phyloP scores from a whole-genome alignment of 2,113 vertebrate genomes.

The Caloenas nicobarica region DNA sequence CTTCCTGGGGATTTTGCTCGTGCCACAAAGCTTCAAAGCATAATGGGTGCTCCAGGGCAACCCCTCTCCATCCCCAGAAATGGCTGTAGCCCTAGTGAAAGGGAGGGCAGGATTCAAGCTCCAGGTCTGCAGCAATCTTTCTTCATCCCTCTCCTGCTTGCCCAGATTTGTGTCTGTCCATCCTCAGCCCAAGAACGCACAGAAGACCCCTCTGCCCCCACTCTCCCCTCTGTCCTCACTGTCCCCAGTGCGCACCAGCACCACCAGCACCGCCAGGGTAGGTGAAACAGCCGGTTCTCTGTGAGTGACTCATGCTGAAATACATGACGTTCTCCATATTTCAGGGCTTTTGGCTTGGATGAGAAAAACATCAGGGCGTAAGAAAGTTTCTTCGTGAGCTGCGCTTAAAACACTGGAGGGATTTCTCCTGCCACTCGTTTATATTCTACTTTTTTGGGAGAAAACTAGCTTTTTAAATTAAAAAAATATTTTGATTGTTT shows the following conservation, averaged over 20 bases:
- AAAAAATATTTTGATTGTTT: neutral
- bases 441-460: neutral
- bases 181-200: neutral
- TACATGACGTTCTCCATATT: slow-evolving; percentile 4
- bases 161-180: neutral
- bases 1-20: neutral
- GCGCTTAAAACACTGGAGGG: neutral
- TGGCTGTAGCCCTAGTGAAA: neutral
- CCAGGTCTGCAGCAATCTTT: neutral
- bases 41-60: neutral
- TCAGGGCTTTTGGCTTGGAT: slow-evolving; percentile 9
- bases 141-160: neutral
- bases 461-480: neutral
- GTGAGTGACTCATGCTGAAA: slow-evolving; percentile 6
- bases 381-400: neutral
- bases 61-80: neutral
- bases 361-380: slow-evolving; percentile 4
- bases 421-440: neutral
- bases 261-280: neutral
- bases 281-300: neutral
- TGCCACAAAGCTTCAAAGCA: neutral
- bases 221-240: neutral
- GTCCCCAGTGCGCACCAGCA: rapidly evolving
- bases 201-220: neutral
- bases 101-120: neutral